Conservation (phyloP, 2,888 invertebrate species). For the Eupithecia inturbata region DNA sequence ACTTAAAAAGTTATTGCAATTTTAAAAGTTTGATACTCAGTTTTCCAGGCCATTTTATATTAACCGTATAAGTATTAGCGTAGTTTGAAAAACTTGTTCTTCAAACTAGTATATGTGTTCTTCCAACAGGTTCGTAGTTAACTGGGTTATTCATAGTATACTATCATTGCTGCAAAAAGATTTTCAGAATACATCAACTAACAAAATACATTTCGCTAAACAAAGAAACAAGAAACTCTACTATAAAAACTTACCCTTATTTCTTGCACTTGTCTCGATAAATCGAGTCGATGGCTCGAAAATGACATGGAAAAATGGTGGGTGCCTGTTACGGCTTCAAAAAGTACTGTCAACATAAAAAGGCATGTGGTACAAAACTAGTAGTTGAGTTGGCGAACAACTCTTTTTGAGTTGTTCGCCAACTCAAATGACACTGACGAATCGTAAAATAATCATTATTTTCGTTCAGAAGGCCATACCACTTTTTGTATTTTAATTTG, state of each 20-base stretch:
- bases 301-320: constrained; percentile 33
- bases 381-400: too few species aligned
- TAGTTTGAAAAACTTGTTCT: too few species aligned
- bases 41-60: too few species aligned
- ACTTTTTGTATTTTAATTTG: too few species aligned
- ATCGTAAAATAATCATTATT: neutral
- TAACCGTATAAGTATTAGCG: too few species aligned
- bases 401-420: neutral
- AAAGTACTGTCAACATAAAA: constrained; percentile 1
- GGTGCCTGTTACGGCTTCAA: constrained; percentile 4
- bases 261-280: constrained; percentile 29
- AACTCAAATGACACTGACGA: neutral
- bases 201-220: constrained; percentile 16
- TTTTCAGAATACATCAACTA: neutral
- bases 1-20: too few species aligned
- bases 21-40: too few species aligned
- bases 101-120: too few species aligned
- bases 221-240: constrained; percentile 20
- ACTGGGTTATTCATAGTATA: too few species aligned
- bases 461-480: too few species aligned
- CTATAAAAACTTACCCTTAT: constrained; percentile 20
- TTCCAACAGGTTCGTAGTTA: too few species aligned
- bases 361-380: neutral
- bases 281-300: constrained; percentile 30
- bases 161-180: neutral